A percentile compares a stretch with the other conserved stretches of the same genome.
These are phyloP conservation scores for Achatina immaculata DNA, from an alignment of 1,140 invertebrate genomes.

Conservation along the genomic window DNA sequence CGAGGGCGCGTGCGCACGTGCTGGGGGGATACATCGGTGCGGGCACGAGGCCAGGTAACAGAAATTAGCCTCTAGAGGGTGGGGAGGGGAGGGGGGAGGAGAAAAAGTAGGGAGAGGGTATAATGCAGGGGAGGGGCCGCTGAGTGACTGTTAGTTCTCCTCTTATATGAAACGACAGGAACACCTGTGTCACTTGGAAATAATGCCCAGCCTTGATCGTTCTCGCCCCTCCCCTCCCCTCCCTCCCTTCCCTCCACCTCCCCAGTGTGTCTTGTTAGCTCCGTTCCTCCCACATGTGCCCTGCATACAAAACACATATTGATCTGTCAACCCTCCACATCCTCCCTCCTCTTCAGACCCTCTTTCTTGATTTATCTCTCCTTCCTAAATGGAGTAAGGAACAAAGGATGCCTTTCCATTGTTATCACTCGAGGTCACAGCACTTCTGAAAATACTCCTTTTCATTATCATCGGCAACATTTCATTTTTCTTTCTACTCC, in stretches of 20 bases:
- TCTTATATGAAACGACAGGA: neutral
- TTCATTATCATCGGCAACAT: too few relatives aligned
- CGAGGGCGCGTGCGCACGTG: constrained; percentile 1
- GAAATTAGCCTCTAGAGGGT: neutral
- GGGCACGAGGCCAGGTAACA: constrained; percentile 21
- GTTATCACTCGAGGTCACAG: too few relatives aligned
- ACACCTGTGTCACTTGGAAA: constrained; percentile 24
- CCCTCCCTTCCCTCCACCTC: neutral
- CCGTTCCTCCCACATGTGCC: neutral
- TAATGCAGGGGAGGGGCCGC: neutral
- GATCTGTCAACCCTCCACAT: neutral
- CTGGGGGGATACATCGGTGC: constrained; percentile 7
- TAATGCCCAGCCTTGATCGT: neutral
- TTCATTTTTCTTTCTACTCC: too few relatives aligned
- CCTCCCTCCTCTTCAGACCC: neutral
- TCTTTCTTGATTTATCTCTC: neutral
- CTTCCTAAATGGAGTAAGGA: neutral
- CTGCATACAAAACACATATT: neutral
- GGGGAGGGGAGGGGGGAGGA: neutral
- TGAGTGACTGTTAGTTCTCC: neutral
- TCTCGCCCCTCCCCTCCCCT: neutral
- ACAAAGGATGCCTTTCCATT: neutral
- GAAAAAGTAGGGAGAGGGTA: neutral
- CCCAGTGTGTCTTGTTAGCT: neutral
- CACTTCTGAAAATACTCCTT: too few relatives aligned